Evolutionary conservation across 2,113 vertebrate species (phyloP).

Genomic region (Gila orcuttii): DNA sequence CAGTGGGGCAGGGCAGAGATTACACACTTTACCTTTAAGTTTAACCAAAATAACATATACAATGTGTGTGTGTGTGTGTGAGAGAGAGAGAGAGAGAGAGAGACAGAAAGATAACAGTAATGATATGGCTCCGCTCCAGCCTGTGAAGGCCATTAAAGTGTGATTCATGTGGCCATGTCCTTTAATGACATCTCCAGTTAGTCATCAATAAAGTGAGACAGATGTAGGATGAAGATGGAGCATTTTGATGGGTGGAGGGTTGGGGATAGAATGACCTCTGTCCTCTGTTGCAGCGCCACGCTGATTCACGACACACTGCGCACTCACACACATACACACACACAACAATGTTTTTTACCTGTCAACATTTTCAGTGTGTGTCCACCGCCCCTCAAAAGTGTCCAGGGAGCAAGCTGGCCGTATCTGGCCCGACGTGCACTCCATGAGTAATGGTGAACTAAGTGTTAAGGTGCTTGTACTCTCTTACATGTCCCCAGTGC

Average conservation of each 20-base stretch:
- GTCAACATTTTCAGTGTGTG: constrained; percentile 33
- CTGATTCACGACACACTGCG: constrained; percentile 33
- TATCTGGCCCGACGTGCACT: not conserved
- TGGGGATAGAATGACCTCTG: constrained; percentile 49
- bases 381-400: not conserved
- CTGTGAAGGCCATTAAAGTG: constrained; percentile 56
- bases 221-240: constrained; percentile 47
- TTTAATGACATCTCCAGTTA: constrained; percentile 62
- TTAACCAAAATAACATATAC: too few relatives aligned
- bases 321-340: not conserved
- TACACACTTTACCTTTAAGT: not conserved
- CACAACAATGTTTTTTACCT: not conserved
- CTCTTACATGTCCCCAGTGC: constrained; percentile 26
- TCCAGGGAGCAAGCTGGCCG: not conserved
- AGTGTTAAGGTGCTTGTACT: constrained; percentile 15
- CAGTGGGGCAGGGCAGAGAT: not conserved
- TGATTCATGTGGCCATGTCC: constrained; percentile 60
- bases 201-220: constrained; percentile 59
- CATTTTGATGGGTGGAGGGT: constrained; percentile 37
- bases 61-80: not conserved
- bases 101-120: constrained; percentile 57
- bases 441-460: constrained; percentile 34
- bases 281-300: constrained; percentile 28
- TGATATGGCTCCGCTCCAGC: constrained; percentile 59
- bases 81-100: not conserved